Evolutionary conservation across 2,888 invertebrate genomes (phyloP).

Genomic region (Drosophila suboccidentalis): DNA sequence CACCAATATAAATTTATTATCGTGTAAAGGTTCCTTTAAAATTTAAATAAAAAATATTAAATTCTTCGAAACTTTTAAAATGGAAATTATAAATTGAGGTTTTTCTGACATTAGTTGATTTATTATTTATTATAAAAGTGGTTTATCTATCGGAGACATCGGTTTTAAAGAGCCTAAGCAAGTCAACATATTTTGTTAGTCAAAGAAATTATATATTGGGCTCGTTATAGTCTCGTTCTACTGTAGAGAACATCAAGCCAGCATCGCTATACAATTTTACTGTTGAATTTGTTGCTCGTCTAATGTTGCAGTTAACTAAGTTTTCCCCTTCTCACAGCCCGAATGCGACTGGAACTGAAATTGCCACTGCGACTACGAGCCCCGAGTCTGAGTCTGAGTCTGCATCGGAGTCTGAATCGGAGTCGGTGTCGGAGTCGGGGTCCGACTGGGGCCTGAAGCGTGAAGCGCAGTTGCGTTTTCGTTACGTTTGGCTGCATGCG

Average conservation of each 20-base stretch:
- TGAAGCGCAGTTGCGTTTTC: conserved; percentile 81
- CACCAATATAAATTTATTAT: too few species aligned
- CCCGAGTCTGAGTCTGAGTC: background rate
- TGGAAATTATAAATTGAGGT: too few species aligned
- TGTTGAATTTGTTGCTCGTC: conserved; percentile 60
- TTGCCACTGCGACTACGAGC: conserved; percentile 23
- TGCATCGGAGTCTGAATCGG: background rate
- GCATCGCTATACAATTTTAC: conserved; percentile 25
- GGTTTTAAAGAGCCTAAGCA: too few species aligned
- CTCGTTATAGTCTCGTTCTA: conserved; percentile 19
- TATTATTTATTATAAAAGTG: too few species aligned
- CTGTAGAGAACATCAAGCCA: conserved; percentile 24
- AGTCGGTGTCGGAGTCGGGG: conserved; percentile 1
- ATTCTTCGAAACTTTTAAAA: too few species aligned
- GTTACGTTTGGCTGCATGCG: conserved; percentile 77
- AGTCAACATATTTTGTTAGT: background rate
- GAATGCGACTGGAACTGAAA: conserved; percentile 23
- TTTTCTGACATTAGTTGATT: too few species aligned
- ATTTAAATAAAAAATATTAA: too few species aligned
- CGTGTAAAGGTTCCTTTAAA: too few species aligned
- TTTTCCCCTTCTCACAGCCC: conserved; percentile 4
- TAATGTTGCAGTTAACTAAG: conserved; percentile 54
- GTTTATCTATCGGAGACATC: too few species aligned
- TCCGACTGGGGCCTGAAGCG: conserved; percentile 65
- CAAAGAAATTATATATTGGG: background rate